Evolutionary conservation across 2,797 vertebrate genomes (phyloP), one percentile per base, ranked within the genome.

Genomic region (Gastrophryne carolinensis): DNA sequence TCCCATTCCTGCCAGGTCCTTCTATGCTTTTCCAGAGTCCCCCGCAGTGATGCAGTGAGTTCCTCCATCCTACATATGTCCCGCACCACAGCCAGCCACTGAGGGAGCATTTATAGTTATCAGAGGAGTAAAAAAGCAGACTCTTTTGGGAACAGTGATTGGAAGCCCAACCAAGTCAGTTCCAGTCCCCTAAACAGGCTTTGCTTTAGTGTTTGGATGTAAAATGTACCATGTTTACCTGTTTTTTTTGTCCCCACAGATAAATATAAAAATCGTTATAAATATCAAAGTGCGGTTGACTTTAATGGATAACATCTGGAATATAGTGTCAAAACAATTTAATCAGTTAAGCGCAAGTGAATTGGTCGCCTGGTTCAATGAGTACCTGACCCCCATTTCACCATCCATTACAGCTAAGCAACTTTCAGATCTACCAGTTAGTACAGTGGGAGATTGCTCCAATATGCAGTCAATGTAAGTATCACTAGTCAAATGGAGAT

Each of bases 381-480:
- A 79, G 32, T 54, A 65, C 1, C 65, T 82, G 66, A 35, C 73
- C 29, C 32, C 79, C 2, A 78, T 73, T 8, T 52, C 79, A 8
- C 49, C 80, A 29, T 82, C 78, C 1, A 26, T 78, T 72, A 77
- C 67, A 2, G 5, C 0, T 0, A 1, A 66, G 1, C 53, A 81
- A 6, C 69, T 84, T 56, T 17, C 10, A 1, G 1, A 5, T 10
- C 72, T 84, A 29, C 62, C 79, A 19, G 13, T 53, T 47, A 0
- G 5, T 15, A 30, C 57, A 23, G 30, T 68, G 3, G 9, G 8
- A 0, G 53, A 75, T 17, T 84, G 82, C 56, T 62, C 52, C 0
- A 74, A 72, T 57, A 15, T 80, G 2, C 77, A 79, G 32, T 21
- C 1, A 9, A 68, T 82, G 83, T 80, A 63, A 79, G 83, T 76